Evolutionary conservation across 2,888 invertebrate genomes (phyloP).

Genomic region (Megastigmus dorsalis): DNA sequence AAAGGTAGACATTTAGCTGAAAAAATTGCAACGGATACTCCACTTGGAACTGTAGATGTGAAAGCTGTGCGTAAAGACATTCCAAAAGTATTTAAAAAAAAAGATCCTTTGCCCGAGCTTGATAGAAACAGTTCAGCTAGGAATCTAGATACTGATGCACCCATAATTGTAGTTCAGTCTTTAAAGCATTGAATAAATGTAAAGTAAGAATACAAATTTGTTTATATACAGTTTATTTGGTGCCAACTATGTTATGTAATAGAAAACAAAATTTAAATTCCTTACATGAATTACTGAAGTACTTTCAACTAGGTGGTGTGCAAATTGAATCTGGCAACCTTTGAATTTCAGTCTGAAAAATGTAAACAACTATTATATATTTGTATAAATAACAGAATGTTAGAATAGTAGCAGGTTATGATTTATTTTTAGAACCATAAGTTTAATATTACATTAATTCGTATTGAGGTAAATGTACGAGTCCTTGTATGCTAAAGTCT

Average conservation of each 20-base stretch:
- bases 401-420: no score
- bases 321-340: constrained; percentile 61
- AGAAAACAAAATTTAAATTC: constrained; percentile 36
- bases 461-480: no score
- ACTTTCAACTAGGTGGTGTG: constrained; percentile 37
- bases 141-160: constrained; percentile 58
- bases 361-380: not conserved
- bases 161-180: constrained; percentile 63
- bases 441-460: no score
- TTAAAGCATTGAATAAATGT: constrained; percentile 27
- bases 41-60: constrained; percentile 65
- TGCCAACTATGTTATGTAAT: constrained; percentile 27
- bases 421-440: no score
- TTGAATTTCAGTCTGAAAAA: constrained; percentile 65
- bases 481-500: no score
- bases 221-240: constrained; percentile 51
- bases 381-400: no score
- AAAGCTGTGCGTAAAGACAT: constrained; percentile 58
- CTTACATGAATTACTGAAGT: not conserved
- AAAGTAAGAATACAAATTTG: constrained; percentile 3
- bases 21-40: constrained; percentile 60
- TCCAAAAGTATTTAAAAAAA: constrained; percentile 62
- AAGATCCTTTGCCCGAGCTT: constrained; percentile 64
- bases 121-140: constrained; percentile 55
- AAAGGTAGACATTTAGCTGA: constrained; percentile 53